Percentiles rank a stretch among this genome's conserved stretches.
Evolutionary conservation across 2,113 vertebrate species (phyloP).

Genomic region (Corvus moneduloides): DNA sequence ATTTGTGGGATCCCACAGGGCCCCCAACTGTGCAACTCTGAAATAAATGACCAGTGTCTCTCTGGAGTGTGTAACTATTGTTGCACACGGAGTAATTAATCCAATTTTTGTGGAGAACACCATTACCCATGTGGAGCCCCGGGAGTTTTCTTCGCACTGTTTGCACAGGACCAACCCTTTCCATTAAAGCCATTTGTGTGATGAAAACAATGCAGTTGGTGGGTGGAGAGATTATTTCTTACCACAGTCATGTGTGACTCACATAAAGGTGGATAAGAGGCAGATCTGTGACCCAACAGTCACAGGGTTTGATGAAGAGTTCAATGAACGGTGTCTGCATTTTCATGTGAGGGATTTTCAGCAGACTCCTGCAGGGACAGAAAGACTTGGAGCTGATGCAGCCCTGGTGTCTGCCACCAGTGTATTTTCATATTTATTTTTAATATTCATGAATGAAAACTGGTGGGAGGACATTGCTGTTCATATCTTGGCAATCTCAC

Average conservation of each 20-base stretch:
- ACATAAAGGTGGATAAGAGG: not conserved
- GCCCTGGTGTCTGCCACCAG: not conserved
- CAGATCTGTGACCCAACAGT: not conserved
- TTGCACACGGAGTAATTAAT: not conserved
- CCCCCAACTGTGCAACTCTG: not conserved
- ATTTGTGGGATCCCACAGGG: not conserved
- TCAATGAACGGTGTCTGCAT: rapidly evolving
- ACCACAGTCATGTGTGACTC: not conserved
- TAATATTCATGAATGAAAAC: not conserved
- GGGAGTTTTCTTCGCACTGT: rapidly evolving
- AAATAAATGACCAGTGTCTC: not conserved
- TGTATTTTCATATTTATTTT: not conserved
- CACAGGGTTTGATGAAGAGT: not conserved
- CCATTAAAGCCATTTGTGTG: not conserved
- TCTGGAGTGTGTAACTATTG: not conserved
- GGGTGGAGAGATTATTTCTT: not conserved
- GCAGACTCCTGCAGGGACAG: not conserved
- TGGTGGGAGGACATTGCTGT: not conserved
- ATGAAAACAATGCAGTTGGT: not conserved
- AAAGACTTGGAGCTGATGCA: not conserved
- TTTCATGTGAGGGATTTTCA: not conserved
- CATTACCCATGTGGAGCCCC: rapidly evolving
- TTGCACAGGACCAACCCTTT: not conserved
- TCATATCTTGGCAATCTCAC: not conserved
- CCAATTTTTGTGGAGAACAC: not conserved